Percentiles rank a stretch among this genome's conserved stretches.
Evolutionary conservation across 2,888 invertebrate genomes (phyloP).

Genomic region (Calameuta filiformis): DNA sequence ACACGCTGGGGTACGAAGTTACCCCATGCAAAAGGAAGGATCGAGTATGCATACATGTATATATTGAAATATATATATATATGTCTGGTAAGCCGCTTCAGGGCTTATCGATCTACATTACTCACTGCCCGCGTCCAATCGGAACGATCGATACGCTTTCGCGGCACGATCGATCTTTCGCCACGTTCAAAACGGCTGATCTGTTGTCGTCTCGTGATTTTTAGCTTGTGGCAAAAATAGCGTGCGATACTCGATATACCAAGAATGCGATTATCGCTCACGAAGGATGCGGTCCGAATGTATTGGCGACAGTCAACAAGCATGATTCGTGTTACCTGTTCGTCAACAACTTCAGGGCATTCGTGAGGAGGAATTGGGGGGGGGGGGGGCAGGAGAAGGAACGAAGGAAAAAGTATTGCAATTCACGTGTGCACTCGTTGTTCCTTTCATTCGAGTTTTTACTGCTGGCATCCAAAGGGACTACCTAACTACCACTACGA

Average conservation of each 20-base stretch:
- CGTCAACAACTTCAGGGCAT: background rate
- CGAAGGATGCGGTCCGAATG: background rate
- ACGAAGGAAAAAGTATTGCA: background rate
- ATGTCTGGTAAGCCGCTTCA: background rate
- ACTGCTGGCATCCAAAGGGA: background rate
- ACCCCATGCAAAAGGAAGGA: background rate
- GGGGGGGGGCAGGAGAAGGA: background rate
- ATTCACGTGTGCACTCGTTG: conserved; percentile 5
- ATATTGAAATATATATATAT: too few species aligned
- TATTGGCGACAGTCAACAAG: background rate
- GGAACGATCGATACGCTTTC: conserved; percentile 47
- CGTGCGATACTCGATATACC: background rate
- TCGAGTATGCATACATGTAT: too few species aligned
- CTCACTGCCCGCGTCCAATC: conserved; percentile 20
- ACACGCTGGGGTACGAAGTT: background rate
- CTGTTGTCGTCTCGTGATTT: conserved; percentile 12
- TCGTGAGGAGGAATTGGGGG: too few species aligned
- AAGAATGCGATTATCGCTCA: background rate
- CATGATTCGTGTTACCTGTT: background rate
- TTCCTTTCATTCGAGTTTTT: conserved; percentile 5
- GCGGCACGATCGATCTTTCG: conserved; percentile 17
- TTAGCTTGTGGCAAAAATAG: conserved; percentile 13
- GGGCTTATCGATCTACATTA: conserved; percentile 19
- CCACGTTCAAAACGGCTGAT: background rate
- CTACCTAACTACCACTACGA: background rate